Conservation (phyloP, 2,113 vertebrate species). For the Oreochromis tanganicae region DNA sequence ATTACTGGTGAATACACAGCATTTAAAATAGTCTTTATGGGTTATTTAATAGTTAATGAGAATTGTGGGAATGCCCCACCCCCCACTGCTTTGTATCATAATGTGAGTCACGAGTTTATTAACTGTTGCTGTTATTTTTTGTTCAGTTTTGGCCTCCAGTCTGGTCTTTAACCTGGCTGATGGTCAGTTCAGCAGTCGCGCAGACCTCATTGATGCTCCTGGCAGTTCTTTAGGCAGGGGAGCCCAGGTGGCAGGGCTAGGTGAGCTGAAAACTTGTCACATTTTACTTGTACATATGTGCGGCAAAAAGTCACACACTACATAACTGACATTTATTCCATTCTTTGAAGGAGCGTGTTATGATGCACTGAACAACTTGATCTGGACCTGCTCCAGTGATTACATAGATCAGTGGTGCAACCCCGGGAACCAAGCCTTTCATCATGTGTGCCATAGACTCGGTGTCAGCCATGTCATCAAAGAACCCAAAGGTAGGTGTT, state of each 20-base stretch:
- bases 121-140: neutral
- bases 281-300: neutral
- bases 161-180: slow-evolving; percentile 91
- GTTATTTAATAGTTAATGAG: neutral
- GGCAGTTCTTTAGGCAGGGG: slow-evolving; percentile 94
- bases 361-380: slow-evolving; percentile 94
- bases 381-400: slow-evolving; percentile 97
- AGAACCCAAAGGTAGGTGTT: slow-evolving; percentile 86
- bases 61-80: neutral
- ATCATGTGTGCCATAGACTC: slow-evolving; percentile 95
- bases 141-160: slow-evolving; percentile 88
- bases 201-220: slow-evolving; percentile 93
- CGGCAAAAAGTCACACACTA: neutral
- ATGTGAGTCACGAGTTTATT: neutral
- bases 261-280: slow-evolving; percentile 66
- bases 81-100: neutral
- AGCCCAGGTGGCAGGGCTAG: slow-evolving; percentile 92
- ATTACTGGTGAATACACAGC: neutral
- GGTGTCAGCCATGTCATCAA: slow-evolving; percentile 91
- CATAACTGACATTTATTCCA: neutral
- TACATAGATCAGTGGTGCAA: slow-evolving; percentile 99
- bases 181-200: slow-evolving; percentile 92
- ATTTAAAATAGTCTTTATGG: neutral
- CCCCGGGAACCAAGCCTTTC: slow-evolving; percentile 97
- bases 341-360: slow-evolving; percentile 85